Evolutionary conservation across 2,797 vertebrate genomes (phyloP), one percentile per base, ranked within the genome.

Genomic region (Fratercula arctica): DNA sequence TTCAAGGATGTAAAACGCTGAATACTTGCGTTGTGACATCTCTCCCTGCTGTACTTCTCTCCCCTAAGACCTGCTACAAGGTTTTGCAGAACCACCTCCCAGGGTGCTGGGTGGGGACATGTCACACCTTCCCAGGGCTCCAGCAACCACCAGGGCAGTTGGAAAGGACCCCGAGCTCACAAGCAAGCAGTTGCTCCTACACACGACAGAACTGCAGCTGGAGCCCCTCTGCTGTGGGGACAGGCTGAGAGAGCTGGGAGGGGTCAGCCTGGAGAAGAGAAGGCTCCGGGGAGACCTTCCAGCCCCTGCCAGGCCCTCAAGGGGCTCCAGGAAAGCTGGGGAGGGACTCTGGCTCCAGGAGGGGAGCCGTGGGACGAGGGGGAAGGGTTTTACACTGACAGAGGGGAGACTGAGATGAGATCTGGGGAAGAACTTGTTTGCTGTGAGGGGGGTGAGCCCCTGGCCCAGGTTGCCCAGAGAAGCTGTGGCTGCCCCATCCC

Each of bases 21-120:
- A 68, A 0, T 6, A 4, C 73, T 20, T 5, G 0, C 1, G 3
- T 6, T 12, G 56, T 41, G 45, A 48, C 45, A 29, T 7, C 69
- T 48, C 51, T 24, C 51, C 60, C 37, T 10, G 21, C 6, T 28
- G 14, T 5, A 6, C 5, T 39, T 15, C 61, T 16, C 54, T 39
- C 21, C 51, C 45, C 4, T 29, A 66, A 16, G 15, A 67, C 10
- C 46, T 29, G 29, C 75, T n/a, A 13, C 25, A 10, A 16, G 33
- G 28, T 43, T 66, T 39, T 63, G 57, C 61, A 90, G 67, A 53
- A 48, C 23, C 50, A 43, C 18, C 50, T 53, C 39, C 35, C 35
- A 21, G 16, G 26, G 23, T 7, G 14, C 45, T 2, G 1, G 3
- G 35, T 19, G 51, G 51, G n/a, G 45, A 84, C 4, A 1, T 11